Evolutionary conservation across 1,140 invertebrate species (phyloP), one percentile per base, ranked within the genome.

Genomic region (Calliopsis andreniformis): DNA sequence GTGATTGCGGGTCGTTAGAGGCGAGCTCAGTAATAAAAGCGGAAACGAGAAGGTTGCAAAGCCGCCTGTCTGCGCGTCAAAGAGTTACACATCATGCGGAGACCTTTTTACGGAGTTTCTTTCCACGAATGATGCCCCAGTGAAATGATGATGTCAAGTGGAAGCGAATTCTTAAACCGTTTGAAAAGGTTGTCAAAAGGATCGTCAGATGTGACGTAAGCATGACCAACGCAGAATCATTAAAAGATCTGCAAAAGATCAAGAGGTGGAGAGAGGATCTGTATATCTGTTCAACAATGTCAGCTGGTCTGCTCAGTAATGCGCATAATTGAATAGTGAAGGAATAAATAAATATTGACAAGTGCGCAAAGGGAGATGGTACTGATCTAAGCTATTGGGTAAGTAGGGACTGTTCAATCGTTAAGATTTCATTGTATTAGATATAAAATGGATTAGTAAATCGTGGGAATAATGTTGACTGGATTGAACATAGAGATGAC

Each of bases 1-100:
- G 59, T 63, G 69, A 72, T 72, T 63, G 69, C 32, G 59, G 45
- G 32, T 63, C 59, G 45, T 71, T 47, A 42, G 58, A 39, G 45
- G 45, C 30, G 12, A 71, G 18, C 32, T 39, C 32, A 12, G 8
- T 14, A 20, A 63, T 63, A 62, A 62, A 71, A 51, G 32, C 28
- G 18, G 16, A 47, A 35, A 20, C 39, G 25, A 30, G 32, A n/a
- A 23, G 14, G 0, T 25, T 23, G 6, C 35, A 20, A 30, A 56
- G 1, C 7, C 23, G 14, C 1, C 39, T 5, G 35, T 55, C 51
- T 23, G 8, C 5, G 7, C 25, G 56, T 30, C 25, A 20, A 45
- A 45, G 28, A 3, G 12, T 43, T 25, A 42, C 66, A 25, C 25
- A 7, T 8, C 39, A 20, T 5, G 6, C 7, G 6, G 2, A 28